Conservation (phyloP, 2,797 vertebrate genomes). For the Avahi laniger region DNA sequence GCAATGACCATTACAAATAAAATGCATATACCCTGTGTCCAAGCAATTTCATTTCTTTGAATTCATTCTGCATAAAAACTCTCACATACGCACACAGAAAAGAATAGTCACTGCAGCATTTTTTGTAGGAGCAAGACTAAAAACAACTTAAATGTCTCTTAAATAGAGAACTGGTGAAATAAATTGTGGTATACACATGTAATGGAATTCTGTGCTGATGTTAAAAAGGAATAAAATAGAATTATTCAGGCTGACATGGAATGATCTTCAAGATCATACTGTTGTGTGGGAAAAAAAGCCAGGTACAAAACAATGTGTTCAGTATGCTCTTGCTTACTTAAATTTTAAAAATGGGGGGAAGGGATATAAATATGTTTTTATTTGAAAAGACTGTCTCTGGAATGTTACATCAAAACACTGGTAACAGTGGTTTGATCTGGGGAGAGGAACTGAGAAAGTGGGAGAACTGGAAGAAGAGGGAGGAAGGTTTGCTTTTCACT, state of each 20-base stretch:
- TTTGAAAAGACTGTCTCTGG: conserved; percentile 5
- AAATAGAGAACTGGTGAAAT: not conserved
- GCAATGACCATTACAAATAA: not conserved
- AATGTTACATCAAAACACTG: conserved; percentile 1
- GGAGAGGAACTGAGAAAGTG: not conserved
- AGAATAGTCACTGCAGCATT: not conserved
- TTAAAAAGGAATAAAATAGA: not conserved
- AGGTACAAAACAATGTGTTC: not conserved
- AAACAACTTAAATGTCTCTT: not conserved
- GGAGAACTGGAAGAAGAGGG: not conserved
- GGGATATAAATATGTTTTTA: not conserved
- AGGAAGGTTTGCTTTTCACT: not conserved
- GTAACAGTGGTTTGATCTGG: not conserved
- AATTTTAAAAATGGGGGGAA: not conserved
- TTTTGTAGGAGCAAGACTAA: not conserved
- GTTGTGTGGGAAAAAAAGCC: not conserved
- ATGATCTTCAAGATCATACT: not conserved
- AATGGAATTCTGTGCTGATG: not conserved
- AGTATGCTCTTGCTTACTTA: not conserved
- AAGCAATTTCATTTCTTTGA: not conserved
- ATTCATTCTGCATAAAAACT: not conserved
- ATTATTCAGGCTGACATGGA: not conserved
- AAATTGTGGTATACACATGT: not conserved
- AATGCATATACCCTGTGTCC: not conserved
- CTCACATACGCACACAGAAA: not conserved